A percentile compares a stretch with the other conserved stretches of the same genome.
Evolutionary conservation across 2,113 vertebrate genomes (phyloP).

Genomic region (Thomomys bottae): DNA sequence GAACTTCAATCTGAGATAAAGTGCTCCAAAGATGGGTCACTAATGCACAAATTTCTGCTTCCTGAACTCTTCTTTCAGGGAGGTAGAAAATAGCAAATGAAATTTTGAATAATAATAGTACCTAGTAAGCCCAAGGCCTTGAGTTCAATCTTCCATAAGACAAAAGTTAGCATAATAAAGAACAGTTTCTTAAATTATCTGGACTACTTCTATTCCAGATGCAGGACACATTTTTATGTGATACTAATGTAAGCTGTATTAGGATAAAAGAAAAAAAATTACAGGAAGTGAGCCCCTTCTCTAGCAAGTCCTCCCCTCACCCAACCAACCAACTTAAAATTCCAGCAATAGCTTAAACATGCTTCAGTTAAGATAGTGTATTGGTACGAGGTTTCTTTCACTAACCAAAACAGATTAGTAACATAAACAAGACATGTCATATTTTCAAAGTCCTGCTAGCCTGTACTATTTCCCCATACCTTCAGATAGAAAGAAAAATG

Average conservation of each 20-base stretch:
- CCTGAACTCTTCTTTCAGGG: not conserved
- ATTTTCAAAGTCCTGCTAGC: not conserved
- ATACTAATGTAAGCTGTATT: constrained; percentile 8
- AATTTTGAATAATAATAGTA: not conserved
- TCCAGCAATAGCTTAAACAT: constrained; percentile 77
- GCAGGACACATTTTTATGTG: constrained; percentile 14
- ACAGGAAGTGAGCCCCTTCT: constrained; percentile 61
- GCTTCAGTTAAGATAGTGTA: constrained; percentile 71
- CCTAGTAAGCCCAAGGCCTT: no score
- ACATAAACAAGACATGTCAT: constrained; percentile 67
- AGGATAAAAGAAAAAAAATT: constrained; percentile 21
- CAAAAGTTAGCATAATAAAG: not conserved
- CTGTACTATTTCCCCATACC: constrained; percentile 42
- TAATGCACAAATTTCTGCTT: not conserved
- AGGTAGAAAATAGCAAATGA: not conserved
- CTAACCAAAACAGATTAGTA: constrained; percentile 59
- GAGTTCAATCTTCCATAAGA: no score
- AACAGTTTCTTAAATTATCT: constrained; percentile 19
- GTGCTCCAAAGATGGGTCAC: not conserved
- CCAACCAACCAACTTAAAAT: constrained; percentile 74
- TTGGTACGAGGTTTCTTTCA: constrained; percentile 46
- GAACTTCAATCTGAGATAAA: constrained; percentile 30
- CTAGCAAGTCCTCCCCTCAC: not conserved
- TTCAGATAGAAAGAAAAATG: constrained; percentile 62
- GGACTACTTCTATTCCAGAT: not conserved